A percentile compares a stretch with the other conserved stretches of the same genome.
Evolutionary conservation across 2,113 vertebrate genomes (phyloP).

Genomic region (Mesitornis unicolor): DNA sequence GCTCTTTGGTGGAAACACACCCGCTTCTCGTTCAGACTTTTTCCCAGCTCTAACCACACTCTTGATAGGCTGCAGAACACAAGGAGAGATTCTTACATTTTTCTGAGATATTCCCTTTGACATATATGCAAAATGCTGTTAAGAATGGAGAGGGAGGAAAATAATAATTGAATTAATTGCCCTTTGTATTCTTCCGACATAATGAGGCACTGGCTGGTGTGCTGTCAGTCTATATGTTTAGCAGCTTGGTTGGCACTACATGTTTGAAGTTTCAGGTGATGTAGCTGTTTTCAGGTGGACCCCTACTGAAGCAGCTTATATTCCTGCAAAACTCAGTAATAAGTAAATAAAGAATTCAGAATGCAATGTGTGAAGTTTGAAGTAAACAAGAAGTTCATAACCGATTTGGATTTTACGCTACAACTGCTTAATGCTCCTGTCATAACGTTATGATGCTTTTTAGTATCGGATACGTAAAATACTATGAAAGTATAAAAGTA

Average conservation of each 20-base stretch:
- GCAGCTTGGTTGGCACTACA: rapidly evolving
- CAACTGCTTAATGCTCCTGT: background rate
- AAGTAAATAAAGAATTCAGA: background rate
- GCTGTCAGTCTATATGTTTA: background rate
- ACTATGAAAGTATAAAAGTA: background rate
- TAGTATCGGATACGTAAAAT: background rate
- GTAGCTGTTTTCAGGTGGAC: background rate
- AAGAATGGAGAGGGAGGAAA: background rate
- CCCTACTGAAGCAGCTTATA: background rate
- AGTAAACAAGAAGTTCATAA: background rate
- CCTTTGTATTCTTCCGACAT: background rate
- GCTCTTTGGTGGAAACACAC: background rate
- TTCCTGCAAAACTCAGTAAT: background rate
- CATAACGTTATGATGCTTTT: background rate
- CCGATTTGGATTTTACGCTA: background rate
- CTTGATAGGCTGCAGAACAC: background rate
- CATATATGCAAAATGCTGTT: background rate
- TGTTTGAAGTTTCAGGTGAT: background rate
- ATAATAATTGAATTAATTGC: background rate
- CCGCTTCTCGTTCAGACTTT: background rate
- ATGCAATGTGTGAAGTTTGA: background rate
- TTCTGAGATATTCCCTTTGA: background rate
- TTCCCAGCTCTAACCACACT: background rate
- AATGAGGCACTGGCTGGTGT: background rate
- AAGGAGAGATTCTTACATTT: background rate